Evolutionary conservation across 2,113 vertebrate species (phyloP).

Genomic region (Eira barbara): DNA sequence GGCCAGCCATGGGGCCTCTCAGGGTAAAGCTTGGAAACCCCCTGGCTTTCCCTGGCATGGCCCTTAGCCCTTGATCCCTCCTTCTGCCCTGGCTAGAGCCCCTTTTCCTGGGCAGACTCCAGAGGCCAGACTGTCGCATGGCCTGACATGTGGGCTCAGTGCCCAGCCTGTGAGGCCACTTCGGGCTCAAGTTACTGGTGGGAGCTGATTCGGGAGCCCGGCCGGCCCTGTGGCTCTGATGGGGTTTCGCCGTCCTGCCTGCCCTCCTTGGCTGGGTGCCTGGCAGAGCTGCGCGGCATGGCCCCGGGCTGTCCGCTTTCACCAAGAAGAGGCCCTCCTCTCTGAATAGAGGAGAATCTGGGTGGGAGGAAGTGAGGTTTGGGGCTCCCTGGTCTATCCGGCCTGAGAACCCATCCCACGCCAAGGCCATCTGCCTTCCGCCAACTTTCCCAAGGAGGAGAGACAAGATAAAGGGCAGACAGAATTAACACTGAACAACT

Average conservation of each 20-base stretch:
- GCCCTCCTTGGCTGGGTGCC: background rate
- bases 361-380: background rate
- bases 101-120: background rate
- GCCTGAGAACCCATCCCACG: slow-evolving; percentile 55
- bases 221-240: slow-evolving; percentile 44
- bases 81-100: background rate
- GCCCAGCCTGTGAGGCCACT: slow-evolving; percentile 46
- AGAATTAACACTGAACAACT: slow-evolving; percentile 87
- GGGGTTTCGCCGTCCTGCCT: slow-evolving; percentile 13
- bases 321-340: background rate
- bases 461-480: slow-evolving; percentile 77
- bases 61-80: background rate
- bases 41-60: slow-evolving; percentile 7
- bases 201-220: slow-evolving; percentile 30
- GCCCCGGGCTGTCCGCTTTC: slow-evolving; percentile 23
- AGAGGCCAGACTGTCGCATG: background rate
- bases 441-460: slow-evolving; percentile 78
- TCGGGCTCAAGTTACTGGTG: slow-evolving; percentile 39
- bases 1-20: background rate
- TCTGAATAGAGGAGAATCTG: background rate
- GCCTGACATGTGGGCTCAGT: background rate
- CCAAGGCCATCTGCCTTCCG: slow-evolving; percentile 82
- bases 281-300: background rate
- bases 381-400: background rate
- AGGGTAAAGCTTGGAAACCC: background rate